These are phyloP conservation scores for Ormyrus labotus DNA, from an alignment of 2,888 invertebrate genomes.

Conservation along the genomic window DNA sequence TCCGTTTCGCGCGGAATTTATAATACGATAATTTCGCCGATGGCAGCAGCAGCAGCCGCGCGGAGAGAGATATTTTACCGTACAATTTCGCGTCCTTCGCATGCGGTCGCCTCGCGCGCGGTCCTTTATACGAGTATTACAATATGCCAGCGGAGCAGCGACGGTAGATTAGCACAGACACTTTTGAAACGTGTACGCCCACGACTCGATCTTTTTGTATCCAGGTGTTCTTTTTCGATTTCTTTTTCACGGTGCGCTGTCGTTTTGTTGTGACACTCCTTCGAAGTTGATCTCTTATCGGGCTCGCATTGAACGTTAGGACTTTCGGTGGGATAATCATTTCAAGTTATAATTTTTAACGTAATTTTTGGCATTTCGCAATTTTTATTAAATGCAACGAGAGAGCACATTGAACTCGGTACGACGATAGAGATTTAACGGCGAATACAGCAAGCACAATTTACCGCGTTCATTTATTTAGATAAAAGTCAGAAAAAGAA, in stretches of 20 bases:
- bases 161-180: constrained; percentile 27
- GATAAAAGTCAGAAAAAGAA: constrained; percentile 1
- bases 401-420: no score
- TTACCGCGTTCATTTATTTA: no score
- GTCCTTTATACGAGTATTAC: constrained; percentile 5
- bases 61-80: no score
- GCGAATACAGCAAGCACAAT: no score
- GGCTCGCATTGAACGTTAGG: constrained; percentile 4
- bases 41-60: background rate
- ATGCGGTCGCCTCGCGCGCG: background rate
- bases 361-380: no score
- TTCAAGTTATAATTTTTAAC: no score
- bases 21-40: constrained; percentile 6
- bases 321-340: no score
- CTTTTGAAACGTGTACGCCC: constrained; percentile 28
- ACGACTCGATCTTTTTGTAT: background rate
- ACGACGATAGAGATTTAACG: no score
- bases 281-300: background rate
- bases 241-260: background rate
- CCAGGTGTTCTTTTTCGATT: background rate
- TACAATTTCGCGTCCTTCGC: constrained; percentile 37
- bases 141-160: background rate
- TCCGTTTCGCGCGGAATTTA: background rate
- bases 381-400: no score
- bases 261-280: constrained; percentile 12